These are phyloP conservation scores for Eospalax fontanierii DNA, from an alignment of 2,797 vertebrate genomes.

Conservation along the genomic window DNA sequence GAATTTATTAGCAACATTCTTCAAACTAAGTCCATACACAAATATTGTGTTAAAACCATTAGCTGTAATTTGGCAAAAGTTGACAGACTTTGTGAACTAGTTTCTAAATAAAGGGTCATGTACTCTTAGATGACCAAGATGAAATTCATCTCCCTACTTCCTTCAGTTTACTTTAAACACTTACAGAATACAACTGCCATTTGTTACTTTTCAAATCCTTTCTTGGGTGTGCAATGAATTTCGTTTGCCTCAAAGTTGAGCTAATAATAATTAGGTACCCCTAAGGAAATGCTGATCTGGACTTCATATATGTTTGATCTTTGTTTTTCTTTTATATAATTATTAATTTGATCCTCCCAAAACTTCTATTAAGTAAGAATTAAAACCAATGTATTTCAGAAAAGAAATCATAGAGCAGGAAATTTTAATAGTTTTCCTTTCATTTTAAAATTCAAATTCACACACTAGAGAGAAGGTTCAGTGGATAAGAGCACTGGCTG, in stretches of 20 bases:
- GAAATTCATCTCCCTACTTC: background rate
- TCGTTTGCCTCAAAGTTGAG: background rate
- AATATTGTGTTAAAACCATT: background rate
- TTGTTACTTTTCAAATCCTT: background rate
- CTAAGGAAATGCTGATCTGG: background rate
- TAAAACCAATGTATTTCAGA: background rate
- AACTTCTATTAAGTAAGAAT: background rate
- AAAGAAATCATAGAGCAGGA: background rate
- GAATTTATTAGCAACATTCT: constrained; percentile 43
- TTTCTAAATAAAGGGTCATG: background rate
- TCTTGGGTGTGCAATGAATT: background rate
- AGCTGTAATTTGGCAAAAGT: background rate
- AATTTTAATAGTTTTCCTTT: background rate
- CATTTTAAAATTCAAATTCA: background rate
- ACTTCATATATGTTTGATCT: background rate
- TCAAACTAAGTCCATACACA: background rate
- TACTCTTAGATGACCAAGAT: background rate
- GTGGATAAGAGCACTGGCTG: too few relatives aligned
- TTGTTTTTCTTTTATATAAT: background rate
- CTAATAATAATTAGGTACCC: background rate
- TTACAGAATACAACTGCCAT: background rate
- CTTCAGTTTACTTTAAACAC: background rate
- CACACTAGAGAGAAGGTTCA: too few relatives aligned
- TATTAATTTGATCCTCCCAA: background rate
- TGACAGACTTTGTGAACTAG: background rate